Evolutionary conservation across 1,140 invertebrate species (phyloP).

Genomic region (Zophobas morio): DNA sequence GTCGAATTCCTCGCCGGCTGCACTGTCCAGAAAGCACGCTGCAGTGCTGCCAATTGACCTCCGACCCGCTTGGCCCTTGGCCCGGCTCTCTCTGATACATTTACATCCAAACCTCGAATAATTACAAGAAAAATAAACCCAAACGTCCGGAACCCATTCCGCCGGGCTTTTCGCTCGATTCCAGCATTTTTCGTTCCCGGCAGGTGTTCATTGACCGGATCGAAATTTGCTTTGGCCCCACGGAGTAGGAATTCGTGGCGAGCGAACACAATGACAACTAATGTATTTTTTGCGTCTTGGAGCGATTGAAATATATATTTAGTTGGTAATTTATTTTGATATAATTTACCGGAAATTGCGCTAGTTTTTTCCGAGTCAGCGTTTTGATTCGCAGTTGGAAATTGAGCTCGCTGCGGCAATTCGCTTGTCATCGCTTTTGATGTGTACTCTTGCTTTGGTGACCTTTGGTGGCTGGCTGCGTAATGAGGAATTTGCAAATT

Average conservation of each 20-base stretch:
- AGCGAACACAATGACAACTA: conserved; percentile 9
- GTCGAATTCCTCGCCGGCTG: conserved; percentile 37
- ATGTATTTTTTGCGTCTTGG: not conserved
- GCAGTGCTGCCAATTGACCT: conserved; percentile 31
- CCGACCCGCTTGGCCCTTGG: conserved; percentile 26
- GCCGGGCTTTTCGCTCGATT: not conserved
- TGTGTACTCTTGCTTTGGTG: not conserved
- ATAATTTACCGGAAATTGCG: conserved; percentile 27
- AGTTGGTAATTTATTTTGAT: conserved; percentile 32
- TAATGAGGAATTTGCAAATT: too few relatives aligned
- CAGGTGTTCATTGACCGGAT: conserved; percentile 20
- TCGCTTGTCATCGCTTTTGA: conserved; percentile 26
- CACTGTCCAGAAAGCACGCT: conserved; percentile 25
- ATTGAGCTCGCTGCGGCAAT: not conserved
- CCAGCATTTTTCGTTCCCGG: not conserved
- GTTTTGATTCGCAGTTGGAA: not conserved
- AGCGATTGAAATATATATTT: conserved; percentile 5
- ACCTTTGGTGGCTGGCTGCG: not conserved
- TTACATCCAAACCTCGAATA: conserved; percentile 14
- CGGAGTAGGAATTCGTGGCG: not conserved
- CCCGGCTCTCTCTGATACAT: conserved; percentile 18
- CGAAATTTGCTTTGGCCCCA: not conserved
- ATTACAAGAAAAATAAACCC: conserved; percentile 7
- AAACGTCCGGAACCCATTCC: not conserved
- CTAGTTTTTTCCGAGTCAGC: conserved; percentile 4